These are phyloP conservation scores for Calyptommatus sinebrachiatus DNA, from an alignment of 2,113 vertebrate species.

Conservation along the genomic window DNA sequence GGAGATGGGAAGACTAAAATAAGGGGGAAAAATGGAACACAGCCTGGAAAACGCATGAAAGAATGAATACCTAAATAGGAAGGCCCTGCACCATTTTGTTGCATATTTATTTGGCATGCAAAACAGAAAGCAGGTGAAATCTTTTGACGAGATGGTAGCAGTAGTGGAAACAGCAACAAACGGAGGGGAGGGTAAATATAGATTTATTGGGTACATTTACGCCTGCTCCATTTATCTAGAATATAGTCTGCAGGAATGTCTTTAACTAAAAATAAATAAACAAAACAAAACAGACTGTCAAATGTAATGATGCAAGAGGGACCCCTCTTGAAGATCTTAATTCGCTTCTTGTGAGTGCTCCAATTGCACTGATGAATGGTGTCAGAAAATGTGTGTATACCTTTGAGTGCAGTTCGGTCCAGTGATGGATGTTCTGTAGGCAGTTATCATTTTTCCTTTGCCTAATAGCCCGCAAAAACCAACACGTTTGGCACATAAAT, in stretches of 20 bases:
- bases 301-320: slow-evolving; percentile 3
- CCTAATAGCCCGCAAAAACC: slow-evolving; percentile 27
- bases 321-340: slow-evolving; percentile 3
- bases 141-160: slow-evolving; percentile 22
- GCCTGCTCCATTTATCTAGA: slow-evolving; percentile 5
- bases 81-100: not conserved
- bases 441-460: not conserved
- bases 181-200: not conserved
- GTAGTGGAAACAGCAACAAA: slow-evolving; percentile 14
- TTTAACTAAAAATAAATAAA: not conserved
- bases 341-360: slow-evolving; percentile 16
- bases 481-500: slow-evolving; percentile 19
- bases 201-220: slow-evolving; percentile 23
- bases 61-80: not conserved
- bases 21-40: not conserved
- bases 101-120: not conserved
- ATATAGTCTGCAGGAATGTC: slow-evolving; percentile 1
- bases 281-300: not conserved
- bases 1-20: no score
- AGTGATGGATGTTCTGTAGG: not conserved
- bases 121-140: slow-evolving; percentile 30
- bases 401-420: not conserved
- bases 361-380: slow-evolving; percentile 31
- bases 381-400: not conserved
- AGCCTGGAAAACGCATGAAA: not conserved